Conservation (phyloP, 2,888 invertebrate genomes). For the Theodoxus fluviatilis region DNA sequence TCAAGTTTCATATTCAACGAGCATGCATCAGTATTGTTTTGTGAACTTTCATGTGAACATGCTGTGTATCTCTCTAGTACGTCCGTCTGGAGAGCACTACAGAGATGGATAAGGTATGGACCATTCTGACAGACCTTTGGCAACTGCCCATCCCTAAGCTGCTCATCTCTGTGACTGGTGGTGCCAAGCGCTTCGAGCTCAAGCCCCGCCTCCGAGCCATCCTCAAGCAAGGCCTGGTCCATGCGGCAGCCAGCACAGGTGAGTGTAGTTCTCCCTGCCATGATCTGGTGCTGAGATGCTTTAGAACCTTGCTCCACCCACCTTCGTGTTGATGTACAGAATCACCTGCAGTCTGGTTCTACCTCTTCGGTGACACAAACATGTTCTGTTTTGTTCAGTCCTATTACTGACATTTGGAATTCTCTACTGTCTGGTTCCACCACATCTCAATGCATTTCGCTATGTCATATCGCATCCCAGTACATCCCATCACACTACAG, state of each 20-base stretch:
- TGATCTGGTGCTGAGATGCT: background rate
- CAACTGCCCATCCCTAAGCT: constrained; percentile 59
- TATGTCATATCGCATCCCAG: too few relatives aligned
- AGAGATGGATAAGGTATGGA: constrained; percentile 50
- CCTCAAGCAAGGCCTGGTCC: constrained; percentile 61
- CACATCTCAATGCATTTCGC: too few relatives aligned
- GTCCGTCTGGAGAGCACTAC: constrained; percentile 49
- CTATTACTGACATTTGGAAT: too few relatives aligned
- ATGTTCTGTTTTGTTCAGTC: too few relatives aligned
- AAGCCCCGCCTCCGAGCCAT: constrained; percentile 49
- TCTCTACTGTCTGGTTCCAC: too few relatives aligned
- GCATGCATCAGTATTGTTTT: background rate
- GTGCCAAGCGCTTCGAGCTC: constrained; percentile 63
- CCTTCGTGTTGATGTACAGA: too few relatives aligned
- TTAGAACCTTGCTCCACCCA: too few relatives aligned
- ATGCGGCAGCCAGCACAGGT: constrained; percentile 64
- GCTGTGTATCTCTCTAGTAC: constrained; percentile 47
- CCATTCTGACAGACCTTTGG: constrained; percentile 58
- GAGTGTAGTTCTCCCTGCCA: constrained; percentile 4
- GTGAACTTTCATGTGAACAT: background rate
- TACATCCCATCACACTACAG: too few relatives aligned
- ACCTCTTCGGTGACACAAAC: too few relatives aligned
- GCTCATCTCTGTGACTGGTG: constrained; percentile 65
- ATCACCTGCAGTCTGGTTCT: too few relatives aligned
- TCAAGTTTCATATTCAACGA: background rate